Evolutionary conservation across 2,797 vertebrate genomes (phyloP).

Genomic region (Coregonus ussuriensis): DNA sequence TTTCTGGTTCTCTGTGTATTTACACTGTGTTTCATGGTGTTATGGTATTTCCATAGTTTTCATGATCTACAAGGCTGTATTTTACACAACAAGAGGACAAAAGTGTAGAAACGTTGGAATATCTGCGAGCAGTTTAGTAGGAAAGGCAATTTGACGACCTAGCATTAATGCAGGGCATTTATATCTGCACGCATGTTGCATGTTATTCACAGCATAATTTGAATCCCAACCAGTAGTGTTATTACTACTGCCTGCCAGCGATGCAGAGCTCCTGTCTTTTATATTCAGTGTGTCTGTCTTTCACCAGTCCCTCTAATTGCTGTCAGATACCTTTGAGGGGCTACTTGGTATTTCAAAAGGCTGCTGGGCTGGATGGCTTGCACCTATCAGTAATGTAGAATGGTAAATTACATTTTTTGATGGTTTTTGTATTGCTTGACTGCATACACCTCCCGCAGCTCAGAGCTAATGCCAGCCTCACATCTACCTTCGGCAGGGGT

Average conservation of each 20-base stretch:
- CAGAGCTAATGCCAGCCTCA: constrained; percentile 38
- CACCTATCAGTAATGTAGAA: constrained; percentile 50
- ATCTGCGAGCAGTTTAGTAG: not conserved
- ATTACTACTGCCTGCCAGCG: constrained; percentile 42
- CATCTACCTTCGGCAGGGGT: constrained; percentile 42
- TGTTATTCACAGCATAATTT: constrained; percentile 11
- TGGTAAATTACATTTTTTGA: constrained; percentile 39
- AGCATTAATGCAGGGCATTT: not conserved
- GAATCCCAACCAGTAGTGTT: constrained; percentile 36
- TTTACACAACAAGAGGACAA: not conserved
- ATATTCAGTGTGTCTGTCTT: constrained; percentile 28
- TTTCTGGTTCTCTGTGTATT: not conserved
- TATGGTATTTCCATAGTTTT: constrained; percentile 5
- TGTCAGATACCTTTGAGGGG: constrained; percentile 44
- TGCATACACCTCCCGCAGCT: constrained; percentile 34
- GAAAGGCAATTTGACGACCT: not conserved
- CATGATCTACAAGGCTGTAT: not conserved
- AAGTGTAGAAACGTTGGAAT: not conserved
- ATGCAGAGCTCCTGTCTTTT: constrained; percentile 51
- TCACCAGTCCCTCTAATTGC: constrained; percentile 45
- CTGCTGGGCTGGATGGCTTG: constrained; percentile 50
- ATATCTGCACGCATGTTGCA: not conserved
- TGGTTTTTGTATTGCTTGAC: constrained; percentile 29
- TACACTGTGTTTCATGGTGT: constrained; percentile 6
- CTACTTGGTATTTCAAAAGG: constrained; percentile 42